These are phyloP conservation scores for Alosa alosa DNA, from an alignment of 2,113 vertebrate species.

Conservation along the genomic window DNA sequence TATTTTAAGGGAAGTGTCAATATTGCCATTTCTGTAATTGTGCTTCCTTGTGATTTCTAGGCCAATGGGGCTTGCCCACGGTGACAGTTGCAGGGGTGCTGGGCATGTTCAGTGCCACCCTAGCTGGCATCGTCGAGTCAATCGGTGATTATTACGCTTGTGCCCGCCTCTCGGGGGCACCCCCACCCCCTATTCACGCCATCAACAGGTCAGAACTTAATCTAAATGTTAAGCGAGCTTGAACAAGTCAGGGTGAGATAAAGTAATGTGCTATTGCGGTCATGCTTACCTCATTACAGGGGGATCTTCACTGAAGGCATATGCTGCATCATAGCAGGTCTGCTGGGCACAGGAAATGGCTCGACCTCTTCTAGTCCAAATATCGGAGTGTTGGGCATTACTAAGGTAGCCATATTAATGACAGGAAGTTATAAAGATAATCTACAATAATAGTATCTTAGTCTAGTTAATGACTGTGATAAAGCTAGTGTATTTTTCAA, in stretches of 20 bases:
- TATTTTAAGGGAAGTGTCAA: background rate
- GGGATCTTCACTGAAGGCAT: conserved; percentile 94
- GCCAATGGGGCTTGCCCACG: conserved; percentile 93
- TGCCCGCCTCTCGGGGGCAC: conserved; percentile 87
- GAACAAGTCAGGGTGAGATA: background rate
- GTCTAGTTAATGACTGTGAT: background rate
- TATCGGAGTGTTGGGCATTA: conserved; percentile 95
- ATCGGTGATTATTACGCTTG: conserved; percentile 97
- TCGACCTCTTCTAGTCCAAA: conserved; percentile 98
- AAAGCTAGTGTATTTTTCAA: background rate
- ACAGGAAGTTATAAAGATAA: background rate
- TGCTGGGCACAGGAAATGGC: conserved; percentile 95
- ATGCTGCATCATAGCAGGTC: conserved; percentile 89
- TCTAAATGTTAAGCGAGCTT: background rate
- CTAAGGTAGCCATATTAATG: conserved; percentile 79
- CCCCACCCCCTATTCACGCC: conserved; percentile 87
- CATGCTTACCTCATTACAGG: conserved; percentile 59
- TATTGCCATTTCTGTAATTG: background rate
- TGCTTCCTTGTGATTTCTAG: conserved; percentile 55
- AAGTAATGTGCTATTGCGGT: background rate
- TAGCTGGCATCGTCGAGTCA: conserved; percentile 92
- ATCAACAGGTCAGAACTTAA: conserved; percentile 84
- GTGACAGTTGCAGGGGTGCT: conserved; percentile 88
- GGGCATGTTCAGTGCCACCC: conserved; percentile 94
- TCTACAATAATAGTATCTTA: background rate